Base-by-base conservation (phyloP, 2,888 invertebrate species). In the Petrolisthes manimaculis region DNA sequence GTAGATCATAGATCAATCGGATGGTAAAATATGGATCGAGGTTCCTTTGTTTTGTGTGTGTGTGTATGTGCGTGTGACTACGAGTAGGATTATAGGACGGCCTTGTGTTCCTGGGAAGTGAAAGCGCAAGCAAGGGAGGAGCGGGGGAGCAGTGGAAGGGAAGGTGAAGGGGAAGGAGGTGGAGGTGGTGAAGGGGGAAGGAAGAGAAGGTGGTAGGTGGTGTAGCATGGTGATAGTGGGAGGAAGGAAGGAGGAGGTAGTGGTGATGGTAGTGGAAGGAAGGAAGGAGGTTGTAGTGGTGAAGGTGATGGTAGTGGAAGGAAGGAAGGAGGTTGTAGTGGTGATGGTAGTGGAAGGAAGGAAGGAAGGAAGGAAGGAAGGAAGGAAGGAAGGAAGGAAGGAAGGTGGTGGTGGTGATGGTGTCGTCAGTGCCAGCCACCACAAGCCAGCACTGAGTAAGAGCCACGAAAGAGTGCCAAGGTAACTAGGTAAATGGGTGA, bases 401-500 rank as follows among this genome's bases (percentile, higher is more conserved):
- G n/a, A 6, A 12, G 71, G 71, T 71, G 71, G 71, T 71, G 71
- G 71, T 18, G 12, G 71, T 12, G n/a, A 4, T n/a, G 71, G n/a
- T 6, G 71, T 71, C 14, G 71, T 71, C 71, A 71, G n/a, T 71
- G 71, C 71, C 37, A 37, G 37, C 37, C 37, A 37, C 37, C 71
- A 71, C 71, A 71, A 71, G 12, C 21, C 71, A n/a, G 21, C 71
- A 71, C 14, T 71, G n/a, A 71, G 71, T 21, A 6, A 71, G 81
- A 3, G 51, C 3, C 81, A 6, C 14, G 67, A 18, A 81, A 81
- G 81, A 67, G 67, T 81, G 81, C 81, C 81, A 81, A 81, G 81
- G 81, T 81, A 67, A 81, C 81, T 81, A 18, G 81, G 81, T 61
- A 81, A 81, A 54, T 81, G 81, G 81, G 71, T 71, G 71, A n/a